Percentiles rank a stretch among this genome's conserved stretches.
These are phyloP conservation scores for Crax fasciolata DNA, from an alignment of 2,797 vertebrate species.

Conservation along the genomic window DNA sequence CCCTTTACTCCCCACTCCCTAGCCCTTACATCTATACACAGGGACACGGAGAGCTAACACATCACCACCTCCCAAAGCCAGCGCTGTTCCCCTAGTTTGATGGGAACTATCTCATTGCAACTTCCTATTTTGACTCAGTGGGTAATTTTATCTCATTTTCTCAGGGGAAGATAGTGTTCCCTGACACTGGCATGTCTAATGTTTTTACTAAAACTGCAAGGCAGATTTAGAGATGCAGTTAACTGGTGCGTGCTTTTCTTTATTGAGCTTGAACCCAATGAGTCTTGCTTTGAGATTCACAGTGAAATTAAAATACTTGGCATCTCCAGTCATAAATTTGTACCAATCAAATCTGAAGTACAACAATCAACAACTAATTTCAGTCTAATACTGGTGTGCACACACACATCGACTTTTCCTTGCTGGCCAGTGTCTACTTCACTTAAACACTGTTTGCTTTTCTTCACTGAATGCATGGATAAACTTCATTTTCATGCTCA, in stretches of 20 bases:
- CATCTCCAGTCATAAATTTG: not conserved
- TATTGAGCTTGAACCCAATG: not conserved
- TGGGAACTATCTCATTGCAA: not conserved
- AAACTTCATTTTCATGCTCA: not conserved
- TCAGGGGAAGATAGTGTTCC: not conserved
- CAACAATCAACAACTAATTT: not conserved
- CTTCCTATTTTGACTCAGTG: not conserved
- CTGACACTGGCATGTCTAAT: not conserved
- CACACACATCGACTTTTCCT: not conserved
- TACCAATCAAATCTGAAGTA: not conserved
- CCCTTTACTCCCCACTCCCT: not conserved
- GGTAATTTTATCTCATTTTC: not conserved
- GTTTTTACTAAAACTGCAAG: not conserved
- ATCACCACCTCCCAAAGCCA: not conserved
- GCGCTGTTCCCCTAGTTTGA: not conserved
- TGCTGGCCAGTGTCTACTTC: not conserved
- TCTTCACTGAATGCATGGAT: not conserved
- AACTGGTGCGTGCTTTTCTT: not conserved
- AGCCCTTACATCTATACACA: fast-evolving
- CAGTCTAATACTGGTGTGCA: not conserved
- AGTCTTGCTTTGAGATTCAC: not conserved
- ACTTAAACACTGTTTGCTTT: not conserved
- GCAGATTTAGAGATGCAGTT: not conserved
- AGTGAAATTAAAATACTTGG: not conserved
- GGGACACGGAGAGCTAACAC: not conserved